Evolutionary conservation across 2,113 vertebrate genomes (phyloP), one percentile per base, ranked within the genome.

Genomic region (Phodopus roborovskii): DNA sequence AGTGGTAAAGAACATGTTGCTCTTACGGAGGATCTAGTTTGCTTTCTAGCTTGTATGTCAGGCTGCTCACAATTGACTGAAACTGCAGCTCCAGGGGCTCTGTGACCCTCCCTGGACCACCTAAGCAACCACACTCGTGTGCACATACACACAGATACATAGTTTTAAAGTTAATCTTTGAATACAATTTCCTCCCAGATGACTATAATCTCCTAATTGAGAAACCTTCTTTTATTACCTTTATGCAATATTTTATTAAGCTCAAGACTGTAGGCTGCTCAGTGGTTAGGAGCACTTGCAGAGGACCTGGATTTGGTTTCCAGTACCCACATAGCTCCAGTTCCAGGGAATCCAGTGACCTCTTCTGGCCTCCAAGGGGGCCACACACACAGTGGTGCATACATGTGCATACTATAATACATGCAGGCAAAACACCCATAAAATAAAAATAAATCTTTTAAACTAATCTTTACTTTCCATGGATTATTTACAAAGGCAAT

Each of bases 181-280:
- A 88, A 53, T 90, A 92, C 30, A 88, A 42, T 86, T 94, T 50
- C 36, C 26, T 91, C 86, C 26, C 39, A 39, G n/a, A 42, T 64
- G 20, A 95, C 10, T 82, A 6, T 90, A 92, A 90, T 42, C 73
- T 95, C 30, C 68, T 96, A 11, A 50, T 68, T 89, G 83, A 87
- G 73, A 93, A 91, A 56, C 36, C 19, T 7, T 84, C 7, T 84
- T 30, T 73, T 89, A 71, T 68, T 88, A 6, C 22, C 66, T 81
- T 92, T 81, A 90, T 79, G 56, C 94, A 88, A 88, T 74, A 85
- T 88, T 60, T 91, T 77, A 71, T 78, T 88, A 45, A 39, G 19
- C 24, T 62, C 24, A 62, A n/a, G n/a, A 5, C n/a, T 17, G 56
- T 26, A 83, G 10, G n/a, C 56, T 26, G n/a, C 53, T 39, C 33